Percentiles rank a stretch among this genome's conserved stretches.
Conservation (phyloP, 2,797 vertebrate genomes). For the Eidolon dupreanum region DNA sequence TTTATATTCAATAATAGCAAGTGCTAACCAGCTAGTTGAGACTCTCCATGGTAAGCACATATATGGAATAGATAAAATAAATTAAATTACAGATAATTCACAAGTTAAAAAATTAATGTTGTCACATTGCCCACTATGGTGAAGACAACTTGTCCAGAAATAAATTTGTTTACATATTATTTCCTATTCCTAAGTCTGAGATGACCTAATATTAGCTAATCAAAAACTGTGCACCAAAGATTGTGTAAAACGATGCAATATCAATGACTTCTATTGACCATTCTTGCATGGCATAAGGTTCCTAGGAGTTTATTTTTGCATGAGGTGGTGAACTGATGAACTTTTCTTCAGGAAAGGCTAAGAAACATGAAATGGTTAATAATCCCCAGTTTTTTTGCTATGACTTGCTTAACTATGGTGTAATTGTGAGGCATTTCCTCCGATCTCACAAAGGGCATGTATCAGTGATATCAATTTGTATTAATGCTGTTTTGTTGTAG, state of each 20-base stretch:
- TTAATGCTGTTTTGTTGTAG: neutral
- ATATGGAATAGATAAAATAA: neutral
- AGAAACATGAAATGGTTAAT: neutral
- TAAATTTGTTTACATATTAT: neutral
- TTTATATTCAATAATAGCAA: neutral
- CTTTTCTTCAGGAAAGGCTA: neutral
- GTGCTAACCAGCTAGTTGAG: neutral
- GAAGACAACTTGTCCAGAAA: neutral
- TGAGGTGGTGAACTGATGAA: neutral
- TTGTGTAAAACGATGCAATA: neutral
- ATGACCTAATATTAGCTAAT: neutral
- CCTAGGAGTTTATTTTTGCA: neutral
- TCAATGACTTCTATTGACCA: neutral
- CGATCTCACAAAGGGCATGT: neutral
- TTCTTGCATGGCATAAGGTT: neutral
- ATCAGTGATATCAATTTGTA: neutral
- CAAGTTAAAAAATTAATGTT: neutral
- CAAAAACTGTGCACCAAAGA: neutral
- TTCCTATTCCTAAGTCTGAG: neutral
- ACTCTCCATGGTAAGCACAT: neutral
- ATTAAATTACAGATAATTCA: neutral
- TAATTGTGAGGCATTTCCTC: neutral
- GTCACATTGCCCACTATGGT: neutral
- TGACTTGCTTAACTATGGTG: neutral
- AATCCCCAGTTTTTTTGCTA: neutral